phyloP scores from a whole-genome alignment of 2,888 invertebrate genomes.

The Stenurella melanura region DNA sequence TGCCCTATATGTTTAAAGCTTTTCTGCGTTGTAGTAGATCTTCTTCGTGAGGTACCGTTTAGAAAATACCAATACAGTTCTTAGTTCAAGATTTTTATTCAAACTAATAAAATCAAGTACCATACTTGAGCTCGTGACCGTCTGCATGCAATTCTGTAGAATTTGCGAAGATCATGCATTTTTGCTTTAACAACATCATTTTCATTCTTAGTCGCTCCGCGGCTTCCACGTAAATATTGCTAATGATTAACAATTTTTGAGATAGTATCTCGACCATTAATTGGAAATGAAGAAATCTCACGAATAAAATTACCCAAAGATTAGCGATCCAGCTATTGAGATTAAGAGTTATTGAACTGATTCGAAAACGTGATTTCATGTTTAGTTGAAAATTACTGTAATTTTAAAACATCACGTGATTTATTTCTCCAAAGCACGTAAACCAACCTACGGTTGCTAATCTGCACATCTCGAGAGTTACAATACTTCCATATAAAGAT shows the following conservation, averaged over 20 bases:
- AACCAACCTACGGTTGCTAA: constrained; percentile 33
- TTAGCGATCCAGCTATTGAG: constrained; percentile 32
- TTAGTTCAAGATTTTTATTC: not conserved
- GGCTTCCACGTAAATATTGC: constrained; percentile 19
- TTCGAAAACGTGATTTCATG: constrained; percentile 54
- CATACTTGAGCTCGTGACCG: not conserved
- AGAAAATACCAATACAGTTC: not conserved
- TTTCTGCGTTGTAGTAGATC: too few species aligned
- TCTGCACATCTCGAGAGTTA: constrained; percentile 35
- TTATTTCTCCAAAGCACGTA: constrained; percentile 52
- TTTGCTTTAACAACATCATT: constrained; percentile 9
- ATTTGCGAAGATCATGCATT: not conserved
- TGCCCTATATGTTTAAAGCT: too few species aligned
- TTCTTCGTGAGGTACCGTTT: not conserved
- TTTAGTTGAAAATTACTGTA: constrained; percentile 54
- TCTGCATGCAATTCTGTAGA: not conserved
- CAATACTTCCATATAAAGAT: constrained; percentile 41
- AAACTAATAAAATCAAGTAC: not conserved
- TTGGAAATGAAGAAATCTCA: constrained; percentile 40
- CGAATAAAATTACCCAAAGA: constrained; percentile 36
- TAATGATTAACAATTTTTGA: constrained; percentile 32
- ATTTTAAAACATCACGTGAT: constrained; percentile 52
- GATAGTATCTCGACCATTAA: constrained; percentile 35
- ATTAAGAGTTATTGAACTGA: constrained; percentile 43
- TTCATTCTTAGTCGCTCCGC: constrained; percentile 1